Conservation (phyloP, 2,797 vertebrate genomes). For the Eptatretus atami region DNA sequence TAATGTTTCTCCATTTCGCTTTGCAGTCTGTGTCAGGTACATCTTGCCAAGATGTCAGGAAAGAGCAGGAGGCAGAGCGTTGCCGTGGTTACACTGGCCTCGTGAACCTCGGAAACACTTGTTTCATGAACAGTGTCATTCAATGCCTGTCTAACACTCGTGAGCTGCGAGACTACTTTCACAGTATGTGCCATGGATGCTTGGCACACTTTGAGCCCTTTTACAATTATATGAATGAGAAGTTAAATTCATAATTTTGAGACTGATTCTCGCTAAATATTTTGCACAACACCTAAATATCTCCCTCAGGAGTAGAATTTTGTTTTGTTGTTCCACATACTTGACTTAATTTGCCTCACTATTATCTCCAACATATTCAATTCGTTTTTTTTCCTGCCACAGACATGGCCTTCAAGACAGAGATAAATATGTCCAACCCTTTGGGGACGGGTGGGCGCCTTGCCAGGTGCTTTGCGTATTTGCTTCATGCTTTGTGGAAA, state of each 20-base stretch:
- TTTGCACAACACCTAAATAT: no score
- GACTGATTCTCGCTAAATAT: no score
- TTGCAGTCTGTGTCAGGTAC: conserved; percentile 25
- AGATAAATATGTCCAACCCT: conserved; percentile 84
- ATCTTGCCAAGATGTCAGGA: conserved; percentile 35
- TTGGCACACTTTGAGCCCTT: not conserved
- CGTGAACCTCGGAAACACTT: conserved; percentile 89
- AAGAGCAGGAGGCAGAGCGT: conserved; percentile 81
- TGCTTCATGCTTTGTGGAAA: conserved; percentile 74
- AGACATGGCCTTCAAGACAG: conserved; percentile 71
- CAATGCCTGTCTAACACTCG: conserved; percentile 87
- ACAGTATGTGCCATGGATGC: conserved; percentile 23
- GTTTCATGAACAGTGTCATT: conserved; percentile 98
- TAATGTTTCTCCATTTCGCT: conserved; percentile 24
- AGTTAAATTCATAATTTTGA: no score
- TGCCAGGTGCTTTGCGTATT: conserved; percentile 66
- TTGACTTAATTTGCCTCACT: no score
- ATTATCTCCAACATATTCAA: not conserved
- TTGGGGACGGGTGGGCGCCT: conserved; percentile 67
- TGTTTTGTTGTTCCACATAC: no score
- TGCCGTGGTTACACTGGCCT: conserved; percentile 71
- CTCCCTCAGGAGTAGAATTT: no score
- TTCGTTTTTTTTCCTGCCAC: conserved; percentile 9
- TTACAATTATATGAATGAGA: no score
- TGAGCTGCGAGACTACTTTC: conserved; percentile 86